Conservation (phyloP, 2,113 vertebrate genomes). For the Toxotes chatareus region DNA sequence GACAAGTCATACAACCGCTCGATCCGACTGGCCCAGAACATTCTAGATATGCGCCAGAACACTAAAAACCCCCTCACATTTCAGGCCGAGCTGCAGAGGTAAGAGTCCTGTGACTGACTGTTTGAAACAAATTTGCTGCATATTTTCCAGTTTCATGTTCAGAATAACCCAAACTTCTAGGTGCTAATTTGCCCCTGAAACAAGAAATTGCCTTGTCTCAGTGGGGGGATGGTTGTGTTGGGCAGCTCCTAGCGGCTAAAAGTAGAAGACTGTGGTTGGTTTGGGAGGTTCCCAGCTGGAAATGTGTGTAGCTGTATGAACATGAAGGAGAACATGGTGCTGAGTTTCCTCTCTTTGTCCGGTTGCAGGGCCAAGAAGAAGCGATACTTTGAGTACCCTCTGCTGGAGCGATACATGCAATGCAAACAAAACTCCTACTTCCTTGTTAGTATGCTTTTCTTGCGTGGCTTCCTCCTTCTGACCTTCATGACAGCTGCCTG, state of each 20-base stretch:
- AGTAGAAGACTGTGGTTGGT: constrained; percentile 35
- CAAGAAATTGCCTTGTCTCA: background rate
- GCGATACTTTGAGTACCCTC: constrained; percentile 95
- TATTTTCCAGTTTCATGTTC: background rate
- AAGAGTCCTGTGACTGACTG: background rate
- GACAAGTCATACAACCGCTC: constrained; percentile 98
- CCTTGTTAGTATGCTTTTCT: constrained; percentile 89
- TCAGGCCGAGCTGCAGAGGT: constrained; percentile 94
- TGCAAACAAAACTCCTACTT: constrained; percentile 93
- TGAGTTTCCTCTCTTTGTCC: constrained; percentile 32
- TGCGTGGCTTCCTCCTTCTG: constrained; percentile 91
- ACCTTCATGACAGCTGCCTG: constrained; percentile 90
- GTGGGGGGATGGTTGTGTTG: background rate
- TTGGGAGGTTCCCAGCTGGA: background rate
- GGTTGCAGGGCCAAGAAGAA: constrained; percentile 90
- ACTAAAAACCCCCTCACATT: constrained; percentile 86
- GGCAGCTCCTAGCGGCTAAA: constrained; percentile 25
- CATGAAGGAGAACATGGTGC: constrained; percentile 12
- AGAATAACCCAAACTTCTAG: background rate
- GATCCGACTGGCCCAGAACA: constrained; percentile 92
- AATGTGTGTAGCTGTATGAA: constrained; percentile 9
- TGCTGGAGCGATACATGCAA: constrained; percentile 93
- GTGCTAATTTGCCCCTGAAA: background rate
- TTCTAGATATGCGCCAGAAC: constrained; percentile 89
- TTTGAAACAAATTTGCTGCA: background rate